Evolutionary conservation across 2,888 invertebrate genomes (phyloP).

Genomic region (Dusona sp.): DNA sequence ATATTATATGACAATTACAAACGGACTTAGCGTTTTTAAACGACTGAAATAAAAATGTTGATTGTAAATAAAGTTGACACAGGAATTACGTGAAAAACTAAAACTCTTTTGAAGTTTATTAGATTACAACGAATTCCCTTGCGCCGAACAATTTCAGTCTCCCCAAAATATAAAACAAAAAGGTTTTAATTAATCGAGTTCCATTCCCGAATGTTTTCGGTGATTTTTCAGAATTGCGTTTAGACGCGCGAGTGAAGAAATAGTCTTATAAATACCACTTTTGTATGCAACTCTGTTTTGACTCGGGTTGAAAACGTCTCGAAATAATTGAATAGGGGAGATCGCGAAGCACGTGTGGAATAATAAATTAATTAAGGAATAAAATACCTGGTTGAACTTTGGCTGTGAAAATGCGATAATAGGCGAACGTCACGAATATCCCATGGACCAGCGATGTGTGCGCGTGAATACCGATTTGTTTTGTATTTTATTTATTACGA

Average conservation of each 20-base stretch:
- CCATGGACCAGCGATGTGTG: constrained; percentile 58
- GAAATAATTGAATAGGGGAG: not conserved
- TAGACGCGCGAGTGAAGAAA: not conserved
- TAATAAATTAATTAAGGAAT: not conserved
- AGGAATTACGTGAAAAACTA: not conserved
- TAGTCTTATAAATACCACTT: not conserved
- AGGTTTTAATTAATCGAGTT: not conserved
- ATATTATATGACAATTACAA: not conserved
- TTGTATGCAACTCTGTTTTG: not conserved
- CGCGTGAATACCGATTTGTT: constrained; percentile 37
- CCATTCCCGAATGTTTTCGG: not conserved
- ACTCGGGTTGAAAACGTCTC: not conserved
- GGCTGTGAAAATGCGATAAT: constrained; percentile 41
- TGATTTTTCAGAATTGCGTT: not conserved
- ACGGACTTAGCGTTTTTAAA: not conserved
- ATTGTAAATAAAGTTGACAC: not conserved
- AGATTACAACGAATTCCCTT: not conserved
- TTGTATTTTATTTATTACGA: constrained; percentile 16
- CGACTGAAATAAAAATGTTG: not conserved
- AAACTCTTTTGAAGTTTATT: not conserved
- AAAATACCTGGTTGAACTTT: constrained; percentile 56
- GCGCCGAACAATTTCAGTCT: too few relatives aligned
- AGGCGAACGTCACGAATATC: constrained; percentile 63
- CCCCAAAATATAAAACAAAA: too few relatives aligned
- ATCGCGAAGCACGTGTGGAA: not conserved